Base-by-base conservation (phyloP, 2,888 invertebrate species). In the Patella ulyssiponensis region DNA sequence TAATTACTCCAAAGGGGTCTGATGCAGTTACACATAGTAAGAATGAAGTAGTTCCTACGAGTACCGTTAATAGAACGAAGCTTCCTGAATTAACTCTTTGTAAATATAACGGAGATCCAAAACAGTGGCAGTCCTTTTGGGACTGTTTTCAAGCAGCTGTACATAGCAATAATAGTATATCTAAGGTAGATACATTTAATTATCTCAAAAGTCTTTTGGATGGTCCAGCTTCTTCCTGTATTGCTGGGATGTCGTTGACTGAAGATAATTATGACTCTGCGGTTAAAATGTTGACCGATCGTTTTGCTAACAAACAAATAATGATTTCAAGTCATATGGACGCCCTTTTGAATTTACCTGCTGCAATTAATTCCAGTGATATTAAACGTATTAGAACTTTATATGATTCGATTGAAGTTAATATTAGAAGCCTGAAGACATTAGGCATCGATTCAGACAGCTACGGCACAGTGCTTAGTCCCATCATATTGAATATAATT, bases 101-200 rank as follows among this genome's bases (percentile, higher is more conserved):
- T 58, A 58, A 58, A 58, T 58, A n/a, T 58, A 58, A 17, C 9
- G 58, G 58, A n/a, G 58, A 58, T n/a, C 58, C 58, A 7, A 20
- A n/a, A n/a, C n/a, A 58, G 7, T 58, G 58, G 58, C 58, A 58
- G 58, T n/a, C 58, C 17, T 58, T 58, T 58, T 58, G 58, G 58
- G 58, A 58, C 58, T n/a, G 58, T 58, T 58, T 58, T 58, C 17
- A 58, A n/a, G 58, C 58, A n/a, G 58, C 58, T 58, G 20, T 58
- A 1, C 58, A 58, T n/a, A 7, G n/a, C 4, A 58, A 58, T 58
- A 15, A 58, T 58, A 15, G 20, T n/a, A 58, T 58, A n/a, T 58
- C 58, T 7, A 58, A 58, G 20, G 20, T 12, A n/a, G 58, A 58
- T 20, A 58, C 17, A 58, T 58, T 58, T 58, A 58, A 58, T 15